These are phyloP conservation scores for Okapia johnstoni DNA, from an alignment of 2,113 vertebrate genomes.

Conservation along the genomic window DNA sequence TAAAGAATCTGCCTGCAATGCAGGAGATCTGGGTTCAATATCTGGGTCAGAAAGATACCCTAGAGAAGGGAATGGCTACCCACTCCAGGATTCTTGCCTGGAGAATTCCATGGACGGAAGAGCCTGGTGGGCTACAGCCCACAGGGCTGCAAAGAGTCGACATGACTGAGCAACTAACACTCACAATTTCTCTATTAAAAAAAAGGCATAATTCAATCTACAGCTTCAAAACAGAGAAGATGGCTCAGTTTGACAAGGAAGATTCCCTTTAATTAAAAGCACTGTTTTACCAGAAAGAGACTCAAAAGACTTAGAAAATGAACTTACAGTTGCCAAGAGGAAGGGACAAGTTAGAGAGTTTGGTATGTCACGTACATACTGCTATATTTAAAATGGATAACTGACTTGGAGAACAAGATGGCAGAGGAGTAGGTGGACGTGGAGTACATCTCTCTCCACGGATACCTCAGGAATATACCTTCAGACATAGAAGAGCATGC, in stretches of 20 bases:
- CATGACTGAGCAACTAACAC: not conserved
- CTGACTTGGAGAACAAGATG: not conserved
- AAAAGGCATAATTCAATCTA: not conserved
- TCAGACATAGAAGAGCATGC: not conserved
- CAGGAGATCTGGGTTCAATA: not conserved
- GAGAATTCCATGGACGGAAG: not conserved
- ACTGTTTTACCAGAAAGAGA: not conserved
- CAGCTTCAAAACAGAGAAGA: conserved; percentile 21
- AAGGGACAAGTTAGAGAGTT: not conserved
- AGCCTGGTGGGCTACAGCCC: not conserved
- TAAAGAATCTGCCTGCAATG: not conserved
- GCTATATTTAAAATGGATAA: not conserved
- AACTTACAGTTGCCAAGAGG: not conserved
- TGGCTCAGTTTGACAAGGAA: not conserved
- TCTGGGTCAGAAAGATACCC: not conserved
- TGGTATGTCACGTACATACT: not conserved
- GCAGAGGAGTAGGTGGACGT: not conserved
- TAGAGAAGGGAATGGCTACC: not conserved
- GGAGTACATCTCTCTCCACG: not conserved
- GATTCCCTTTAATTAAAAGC: not conserved
- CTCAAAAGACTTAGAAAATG: not conserved
- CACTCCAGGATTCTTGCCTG: not conserved
- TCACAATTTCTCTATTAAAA: not conserved
- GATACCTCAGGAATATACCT: not conserved
- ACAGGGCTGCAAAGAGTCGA: not conserved